Base-by-base conservation (phyloP, 1,140 invertebrate species). In the Lepidurus couesii region DNA sequence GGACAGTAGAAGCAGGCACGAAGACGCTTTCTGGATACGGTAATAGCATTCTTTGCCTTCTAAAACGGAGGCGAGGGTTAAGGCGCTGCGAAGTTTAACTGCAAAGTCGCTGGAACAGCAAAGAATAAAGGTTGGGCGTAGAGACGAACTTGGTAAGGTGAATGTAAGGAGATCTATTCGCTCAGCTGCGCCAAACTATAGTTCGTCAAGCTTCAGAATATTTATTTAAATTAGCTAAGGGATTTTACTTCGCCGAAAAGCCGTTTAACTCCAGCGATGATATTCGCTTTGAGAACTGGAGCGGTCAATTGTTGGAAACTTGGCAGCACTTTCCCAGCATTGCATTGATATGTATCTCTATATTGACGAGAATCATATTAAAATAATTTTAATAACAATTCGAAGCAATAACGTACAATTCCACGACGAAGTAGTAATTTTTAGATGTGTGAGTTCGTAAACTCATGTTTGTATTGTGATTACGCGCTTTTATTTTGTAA, bases 81-180 rank as follows among this genome's bases (percentile, higher is more conserved):
- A 65, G 6, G 53, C 53, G 13, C 53, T 65, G 6, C 53, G 53
- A 65, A 65, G 53, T 65, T 65, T 65, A 1, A 65, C 53, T 7
- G 53, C 53, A 65, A 65, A 65, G 53, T 65, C 53, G 53, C 21
- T 65, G 16, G 53, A 65, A 65, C 53, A 65, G 53, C 53, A 21
- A 21, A 65, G 53, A 65, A 65, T 65, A 65, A 65, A 65, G 0
- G 9, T 65, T 65, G 53, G 9, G 16, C 16, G 53, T 7, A 7
- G 16, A 1, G 53, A 65, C 21, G 6, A 13, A 21, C 13, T 9
- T 13, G 53, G 16, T 1, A 21, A 21, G 21, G 16, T 65, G 53
- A n/a, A 65, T 65, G n/a, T 65, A 7, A 65, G 13, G 13, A 65
- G 16, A 16, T 65, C 53, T 1, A 65, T 65, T 16, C 21, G 53